Percentiles rank a stretch among this genome's conserved stretches.
Conservation (phyloP, 2,888 invertebrate genomes). For the Harmothoe impar region DNA sequence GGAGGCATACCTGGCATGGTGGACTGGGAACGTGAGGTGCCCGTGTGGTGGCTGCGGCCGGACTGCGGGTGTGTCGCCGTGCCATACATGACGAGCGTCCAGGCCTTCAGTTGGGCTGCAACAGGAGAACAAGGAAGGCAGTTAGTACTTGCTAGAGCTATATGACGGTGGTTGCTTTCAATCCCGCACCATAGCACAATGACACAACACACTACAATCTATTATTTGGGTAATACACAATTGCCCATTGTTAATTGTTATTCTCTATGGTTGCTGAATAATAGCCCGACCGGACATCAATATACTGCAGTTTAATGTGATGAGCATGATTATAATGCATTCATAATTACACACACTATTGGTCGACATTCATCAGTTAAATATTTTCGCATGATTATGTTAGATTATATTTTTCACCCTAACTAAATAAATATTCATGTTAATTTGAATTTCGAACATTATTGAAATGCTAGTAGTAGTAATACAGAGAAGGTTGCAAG, state of each 20-base stretch:
- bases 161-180: no score
- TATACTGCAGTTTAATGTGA: no score
- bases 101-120: conserved; percentile 88
- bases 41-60: neutral
- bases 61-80: conserved; percentile 85
- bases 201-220: neutral
- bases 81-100: conserved; percentile 96
- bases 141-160: neutral
- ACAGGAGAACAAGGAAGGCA: neutral
- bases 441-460: neutral
- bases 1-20: conserved; percentile 62
- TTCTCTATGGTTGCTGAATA: no score
- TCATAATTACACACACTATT: no score
- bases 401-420: neutral
- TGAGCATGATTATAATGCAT: no score
- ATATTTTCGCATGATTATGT: no score
- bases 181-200: neutral
- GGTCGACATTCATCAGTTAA: no score
- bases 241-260: no score
- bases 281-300: no score
- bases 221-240: neutral
- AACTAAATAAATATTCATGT: neutral
- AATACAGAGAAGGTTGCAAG: conserved; percentile 23
- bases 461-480: neutral
- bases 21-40: conserved; percentile 46